Percentiles rank a stretch among this genome's conserved stretches.
Evolutionary conservation across 64 coral and sea anemone genomes (phyloP).

Genomic region (Montipora cactus): DNA sequence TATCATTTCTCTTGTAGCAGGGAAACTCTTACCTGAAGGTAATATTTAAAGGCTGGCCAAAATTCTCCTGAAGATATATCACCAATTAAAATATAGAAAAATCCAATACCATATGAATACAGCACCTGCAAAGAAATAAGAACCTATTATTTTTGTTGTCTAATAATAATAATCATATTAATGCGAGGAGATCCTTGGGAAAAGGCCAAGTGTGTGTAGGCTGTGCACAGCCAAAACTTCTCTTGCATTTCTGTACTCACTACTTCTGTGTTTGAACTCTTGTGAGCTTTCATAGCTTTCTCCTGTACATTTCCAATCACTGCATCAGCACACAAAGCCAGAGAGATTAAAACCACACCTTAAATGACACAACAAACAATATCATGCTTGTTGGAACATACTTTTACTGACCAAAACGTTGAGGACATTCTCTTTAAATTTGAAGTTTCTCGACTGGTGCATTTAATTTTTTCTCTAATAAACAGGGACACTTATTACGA

Average conservation of each 20-base stretch:
- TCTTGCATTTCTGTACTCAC: constrained; percentile 32
- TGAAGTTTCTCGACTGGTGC: too few relatives aligned
- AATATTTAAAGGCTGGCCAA: constrained; percentile 87
- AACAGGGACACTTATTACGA: too few relatives aligned
- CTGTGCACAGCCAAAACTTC: too few relatives aligned
- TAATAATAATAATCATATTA: neutral
- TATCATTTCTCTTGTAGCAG: neutral
- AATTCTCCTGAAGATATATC: constrained; percentile 72
- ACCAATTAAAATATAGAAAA: constrained; percentile 95
- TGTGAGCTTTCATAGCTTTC: constrained; percentile 90
- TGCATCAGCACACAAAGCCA: constrained; percentile 97
- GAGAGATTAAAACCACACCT: constrained; percentile 90
- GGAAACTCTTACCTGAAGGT: constrained; percentile 71
- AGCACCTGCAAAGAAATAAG: constrained; percentile 68
- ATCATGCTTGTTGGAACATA: neutral
- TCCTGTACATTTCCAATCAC: constrained; percentile 98
- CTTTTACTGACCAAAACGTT: too few relatives aligned
- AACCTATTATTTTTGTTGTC: neutral
- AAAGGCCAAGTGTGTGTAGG: neutral
- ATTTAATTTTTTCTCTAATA: too few relatives aligned
- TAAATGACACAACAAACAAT: neutral
- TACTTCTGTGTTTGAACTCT: constrained; percentile 95
- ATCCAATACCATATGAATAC: constrained; percentile 98
- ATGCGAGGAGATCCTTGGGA: neutral
- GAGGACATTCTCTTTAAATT: too few relatives aligned